Conservation (phyloP, 2,797 vertebrate genomes). For the Hapalemur alaotrensis region DNA sequence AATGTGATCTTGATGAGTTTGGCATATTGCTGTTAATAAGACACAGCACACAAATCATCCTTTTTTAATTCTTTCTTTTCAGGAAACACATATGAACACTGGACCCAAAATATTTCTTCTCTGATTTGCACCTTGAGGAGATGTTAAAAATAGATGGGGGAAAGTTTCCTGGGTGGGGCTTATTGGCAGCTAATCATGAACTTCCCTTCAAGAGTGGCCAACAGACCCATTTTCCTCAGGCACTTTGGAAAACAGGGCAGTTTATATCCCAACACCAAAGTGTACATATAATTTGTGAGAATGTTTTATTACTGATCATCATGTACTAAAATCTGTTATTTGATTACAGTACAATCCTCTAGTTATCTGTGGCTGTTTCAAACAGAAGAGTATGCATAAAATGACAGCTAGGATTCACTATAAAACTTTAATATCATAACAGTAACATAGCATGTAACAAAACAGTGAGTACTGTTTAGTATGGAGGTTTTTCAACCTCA, state of each 20-base stretch:
- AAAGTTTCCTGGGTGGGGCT: background rate
- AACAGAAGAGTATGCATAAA: constrained; percentile 14
- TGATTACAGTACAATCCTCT: background rate
- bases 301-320: background rate
- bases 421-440: constrained; percentile 26
- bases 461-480: background rate
- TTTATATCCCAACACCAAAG: background rate
- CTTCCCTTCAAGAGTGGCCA: background rate
- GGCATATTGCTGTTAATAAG: background rate
- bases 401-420: background rate
- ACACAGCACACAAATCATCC: background rate
- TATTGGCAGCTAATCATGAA: background rate
- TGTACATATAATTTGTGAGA: background rate
- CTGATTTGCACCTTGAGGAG: background rate
- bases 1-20: background rate
- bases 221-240: background rate
- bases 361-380: constrained; percentile 13
- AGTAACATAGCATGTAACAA: background rate
- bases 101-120: constrained; percentile 19
- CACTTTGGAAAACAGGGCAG: background rate
- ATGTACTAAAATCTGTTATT: background rate
- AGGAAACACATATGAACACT: background rate
- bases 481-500: background rate
- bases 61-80: constrained; percentile 7
- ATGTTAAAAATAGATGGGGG: background rate